Conservation (phyloP, 1,140 invertebrate genomes). For the Reticulitermes speratus region DNA sequence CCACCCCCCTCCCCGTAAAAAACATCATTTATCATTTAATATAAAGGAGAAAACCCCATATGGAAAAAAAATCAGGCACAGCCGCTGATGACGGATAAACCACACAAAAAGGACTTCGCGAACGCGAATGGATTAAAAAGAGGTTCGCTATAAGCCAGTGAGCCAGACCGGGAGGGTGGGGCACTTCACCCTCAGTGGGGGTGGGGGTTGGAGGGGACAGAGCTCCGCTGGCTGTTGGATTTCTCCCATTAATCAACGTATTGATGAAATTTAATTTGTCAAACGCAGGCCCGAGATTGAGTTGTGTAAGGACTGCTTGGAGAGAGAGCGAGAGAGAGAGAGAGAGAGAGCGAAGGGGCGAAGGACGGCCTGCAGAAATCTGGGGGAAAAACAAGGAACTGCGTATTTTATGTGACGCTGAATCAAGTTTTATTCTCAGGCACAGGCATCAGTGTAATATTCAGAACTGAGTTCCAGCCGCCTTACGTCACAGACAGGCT, state of each 20-base stretch:
- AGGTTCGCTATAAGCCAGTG: conserved; percentile 14
- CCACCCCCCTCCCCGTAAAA: neutral
- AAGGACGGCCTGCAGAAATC: neutral
- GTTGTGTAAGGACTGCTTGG: conserved; percentile 25
- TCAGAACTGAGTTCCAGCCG: too few species aligned
- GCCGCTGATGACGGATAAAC: conserved; percentile 13
- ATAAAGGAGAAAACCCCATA: conserved; percentile 18
- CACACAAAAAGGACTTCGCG: conserved; percentile 10
- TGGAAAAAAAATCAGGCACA: conserved; percentile 7
- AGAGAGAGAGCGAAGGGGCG: neutral
- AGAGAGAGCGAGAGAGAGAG: neutral
- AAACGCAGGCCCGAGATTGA: conserved; percentile 31
- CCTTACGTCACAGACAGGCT: too few species aligned
- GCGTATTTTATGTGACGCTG: neutral
- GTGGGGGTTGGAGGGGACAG: neutral
- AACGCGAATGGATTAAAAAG: conserved; percentile 18
- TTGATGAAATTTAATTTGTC: conserved; percentile 35
- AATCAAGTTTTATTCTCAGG: neutral
- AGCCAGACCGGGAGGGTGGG: neutral
- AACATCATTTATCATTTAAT: conserved; percentile 20
- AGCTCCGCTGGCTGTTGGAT: conserved; percentile 20
- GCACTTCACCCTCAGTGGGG: conserved; percentile 6
- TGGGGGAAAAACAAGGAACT: neutral
- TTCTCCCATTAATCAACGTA: conserved; percentile 33
- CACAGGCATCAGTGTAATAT: too few species aligned